Percentiles rank a stretch among this genome's conserved stretches.
These are phyloP conservation scores for Phalacrocorax carbo DNA, from an alignment of 2,113 vertebrate species.

Conservation along the genomic window DNA sequence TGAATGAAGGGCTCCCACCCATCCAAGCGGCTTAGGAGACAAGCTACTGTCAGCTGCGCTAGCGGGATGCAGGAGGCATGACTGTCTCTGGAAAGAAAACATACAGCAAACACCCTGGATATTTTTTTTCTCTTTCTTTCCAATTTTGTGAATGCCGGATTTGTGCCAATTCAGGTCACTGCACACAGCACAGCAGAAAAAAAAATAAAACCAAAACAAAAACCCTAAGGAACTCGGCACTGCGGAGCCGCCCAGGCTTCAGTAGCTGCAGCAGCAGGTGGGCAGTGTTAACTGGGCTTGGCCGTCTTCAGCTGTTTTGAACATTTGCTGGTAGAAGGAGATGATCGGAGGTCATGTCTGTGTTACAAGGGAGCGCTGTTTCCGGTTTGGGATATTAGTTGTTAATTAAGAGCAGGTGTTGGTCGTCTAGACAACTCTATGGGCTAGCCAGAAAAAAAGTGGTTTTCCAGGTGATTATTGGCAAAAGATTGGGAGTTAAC, in stretches of 20 bases:
- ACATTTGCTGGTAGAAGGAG: not conserved
- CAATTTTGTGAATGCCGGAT: not conserved
- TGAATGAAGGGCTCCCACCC: not conserved
- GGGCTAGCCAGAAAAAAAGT: not conserved
- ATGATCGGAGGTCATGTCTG: constrained; percentile 1
- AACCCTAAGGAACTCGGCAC: not conserved
- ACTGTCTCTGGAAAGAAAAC: not conserved
- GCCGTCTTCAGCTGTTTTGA: not conserved
- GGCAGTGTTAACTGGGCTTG: not conserved
- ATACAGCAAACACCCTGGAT: not conserved
- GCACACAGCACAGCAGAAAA: not conserved
- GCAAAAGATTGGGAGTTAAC: not conserved
- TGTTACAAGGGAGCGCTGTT: not conserved
- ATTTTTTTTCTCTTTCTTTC: not conserved
- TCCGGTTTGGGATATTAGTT: not conserved
- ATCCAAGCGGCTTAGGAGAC: not conserved
- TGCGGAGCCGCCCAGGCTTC: not conserved
- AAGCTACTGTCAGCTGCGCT: not conserved
- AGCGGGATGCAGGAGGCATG: not conserved
- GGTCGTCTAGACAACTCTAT: not conserved
- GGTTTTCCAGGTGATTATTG: not conserved
- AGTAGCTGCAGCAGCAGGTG: not conserved
- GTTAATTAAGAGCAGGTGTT: constrained; percentile 28
- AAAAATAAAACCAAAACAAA: not conserved
- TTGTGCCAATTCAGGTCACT: not conserved